Evolutionary conservation across 2,888 invertebrate species (phyloP).

Genomic region (Caenorhabditis macrosperma): DNA sequence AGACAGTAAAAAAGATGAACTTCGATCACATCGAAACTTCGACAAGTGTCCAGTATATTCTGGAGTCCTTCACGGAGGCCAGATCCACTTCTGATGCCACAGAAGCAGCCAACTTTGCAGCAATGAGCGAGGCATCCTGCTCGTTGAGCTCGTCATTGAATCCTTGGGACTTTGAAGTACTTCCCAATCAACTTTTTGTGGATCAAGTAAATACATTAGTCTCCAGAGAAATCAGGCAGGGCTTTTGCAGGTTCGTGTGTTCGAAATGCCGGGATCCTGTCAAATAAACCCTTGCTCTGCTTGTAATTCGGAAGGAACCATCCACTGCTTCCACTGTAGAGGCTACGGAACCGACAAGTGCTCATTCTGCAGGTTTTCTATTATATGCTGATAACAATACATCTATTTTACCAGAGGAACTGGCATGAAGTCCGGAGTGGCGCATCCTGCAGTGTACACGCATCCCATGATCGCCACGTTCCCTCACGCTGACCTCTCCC

Average conservation of each 20-base stretch:
- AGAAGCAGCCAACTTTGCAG: slow-evolving; percentile 69
- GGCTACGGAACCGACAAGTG: slow-evolving; percentile 79
- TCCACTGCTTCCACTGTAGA: slow-evolving; percentile 79
- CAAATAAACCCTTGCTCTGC: slow-evolving; percentile 73
- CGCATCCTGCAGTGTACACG: slow-evolving; percentile 80
- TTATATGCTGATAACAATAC: neutral
- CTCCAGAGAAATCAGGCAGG: no score
- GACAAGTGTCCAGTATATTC: slow-evolving; percentile 72
- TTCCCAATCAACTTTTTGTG: slow-evolving; percentile 73
- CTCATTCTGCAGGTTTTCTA: slow-evolving; percentile 74
- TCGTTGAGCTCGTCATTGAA: slow-evolving; percentile 52
- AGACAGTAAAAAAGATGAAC: slow-evolving; percentile 76
- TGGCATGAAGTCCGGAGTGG: slow-evolving; percentile 80
- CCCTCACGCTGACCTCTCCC: slow-evolving; percentile 75
- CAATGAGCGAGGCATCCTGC: slow-evolving; percentile 33
- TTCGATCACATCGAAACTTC: slow-evolving; percentile 75
- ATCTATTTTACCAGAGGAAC: slow-evolving; percentile 74
- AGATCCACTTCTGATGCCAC: slow-evolving; percentile 75
- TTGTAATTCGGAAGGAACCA: slow-evolving; percentile 76
- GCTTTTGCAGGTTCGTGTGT: slow-evolving; percentile 74
- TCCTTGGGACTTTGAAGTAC: slow-evolving; percentile 79
- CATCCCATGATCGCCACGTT: slow-evolving; percentile 80
- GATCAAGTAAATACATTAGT: slow-evolving; percentile 68
- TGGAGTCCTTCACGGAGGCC: slow-evolving; percentile 80
- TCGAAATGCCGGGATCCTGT: slow-evolving; percentile 76